Evolutionary conservation across 92 coral and sea anemone genomes (phyloP), one percentile per base, ranked within the genome.

Genomic region (Galaxea fascicularis): DNA sequence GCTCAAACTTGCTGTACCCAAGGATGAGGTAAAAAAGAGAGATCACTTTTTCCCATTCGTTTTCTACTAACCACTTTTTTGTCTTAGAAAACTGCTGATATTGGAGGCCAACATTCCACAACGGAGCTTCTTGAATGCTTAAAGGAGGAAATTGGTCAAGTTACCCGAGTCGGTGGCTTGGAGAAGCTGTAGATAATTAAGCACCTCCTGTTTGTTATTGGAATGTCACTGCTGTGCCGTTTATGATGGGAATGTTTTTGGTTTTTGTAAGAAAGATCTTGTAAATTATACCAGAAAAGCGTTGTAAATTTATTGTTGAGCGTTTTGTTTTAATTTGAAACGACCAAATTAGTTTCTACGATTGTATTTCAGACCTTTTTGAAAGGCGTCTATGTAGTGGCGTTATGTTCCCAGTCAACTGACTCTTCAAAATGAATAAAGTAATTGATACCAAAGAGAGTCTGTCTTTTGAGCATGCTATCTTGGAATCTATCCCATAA

Each of bases 121-220:
- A 94, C 99, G 18, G 97, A 97, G 20, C 95, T 95, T 71, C 88
- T 94, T 30, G 86, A 90, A 9, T 95, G 98, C 15, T 86, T 97
- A 74, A 91, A 95, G 58, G 77, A 92, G 53, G 99, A 97, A 83
- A 87, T 95, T 49, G 95, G 94, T 24, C 60, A 51, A 31, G 56
- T 82, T 2, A 70, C 90, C 0, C 79, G 78, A 65, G 63, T 82
- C 49, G 72, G 82, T 18, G 87, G 47, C 54, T 12, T 4, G 54
- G 8, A 39, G 8, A 68, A 80, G 21, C 25, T 41, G 12, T 39
- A 18, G 49, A 21, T 14, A 57, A 17, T 5, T 54, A 57, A 35
- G 35, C 25, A 22, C 12, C n/a, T 51, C n/a, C 41, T 35, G 41
- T 35, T 35, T 35, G 41, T 35, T 35, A 35, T 6, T 2, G 41